Evolutionary conservation across 92 coral and sea anemone species (phyloP).

Genomic region (Pocillopora grandis): DNA sequence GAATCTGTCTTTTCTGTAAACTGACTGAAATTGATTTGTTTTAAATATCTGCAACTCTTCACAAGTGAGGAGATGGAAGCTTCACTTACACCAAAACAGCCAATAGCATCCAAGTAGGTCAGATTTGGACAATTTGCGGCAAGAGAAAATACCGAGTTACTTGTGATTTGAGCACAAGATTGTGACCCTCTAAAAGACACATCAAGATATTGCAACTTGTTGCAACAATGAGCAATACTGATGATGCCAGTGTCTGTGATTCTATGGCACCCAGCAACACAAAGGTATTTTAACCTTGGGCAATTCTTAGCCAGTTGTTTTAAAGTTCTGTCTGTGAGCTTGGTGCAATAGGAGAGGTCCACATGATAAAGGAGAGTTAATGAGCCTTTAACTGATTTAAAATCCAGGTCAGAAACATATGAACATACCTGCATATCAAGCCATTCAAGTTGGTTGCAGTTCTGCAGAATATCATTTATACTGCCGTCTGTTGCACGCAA

Average conservation of each 20-base stretch:
- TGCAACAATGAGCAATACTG: constrained; percentile 56
- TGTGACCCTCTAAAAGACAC: constrained; percentile 80
- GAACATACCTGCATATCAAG: constrained; percentile 90
- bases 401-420: constrained; percentile 60
- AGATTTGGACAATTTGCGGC: constrained; percentile 60
- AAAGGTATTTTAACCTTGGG: constrained; percentile 52
- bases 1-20: constrained; percentile 30
- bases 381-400: constrained; percentile 34
- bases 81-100: constrained; percentile 64
- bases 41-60: constrained; percentile 57
- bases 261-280: constrained; percentile 83
- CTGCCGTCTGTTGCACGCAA: constrained; percentile 68
- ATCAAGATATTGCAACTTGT: constrained; percentile 62
- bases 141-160: constrained; percentile 57
- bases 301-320: constrained; percentile 58
- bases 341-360: constrained; percentile 76
- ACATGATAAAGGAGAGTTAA: constrained; percentile 51
- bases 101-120: constrained; percentile 74
- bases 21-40: constrained; percentile 65
- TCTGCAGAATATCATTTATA: constrained; percentile 70
- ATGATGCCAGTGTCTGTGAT: constrained; percentile 72
- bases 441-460: constrained; percentile 54
- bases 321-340: constrained; percentile 68
- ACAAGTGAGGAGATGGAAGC: constrained; percentile 49
- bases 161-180: constrained; percentile 66